Evolutionary conservation across 2,113 vertebrate species (phyloP).

Genomic region (Aramus guarauna): DNA sequence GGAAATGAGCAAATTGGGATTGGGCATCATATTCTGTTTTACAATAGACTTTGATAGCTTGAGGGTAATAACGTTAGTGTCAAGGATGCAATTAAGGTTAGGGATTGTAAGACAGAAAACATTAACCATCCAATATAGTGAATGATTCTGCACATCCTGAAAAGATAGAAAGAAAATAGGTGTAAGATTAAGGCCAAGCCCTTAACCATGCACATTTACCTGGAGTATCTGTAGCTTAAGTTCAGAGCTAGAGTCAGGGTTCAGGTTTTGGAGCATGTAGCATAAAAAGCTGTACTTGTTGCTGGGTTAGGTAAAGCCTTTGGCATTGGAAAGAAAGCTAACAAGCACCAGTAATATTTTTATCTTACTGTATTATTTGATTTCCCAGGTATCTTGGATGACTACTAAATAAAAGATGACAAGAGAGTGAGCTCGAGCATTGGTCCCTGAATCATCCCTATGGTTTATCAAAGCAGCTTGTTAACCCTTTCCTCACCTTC

Average conservation of each 20-base stretch:
- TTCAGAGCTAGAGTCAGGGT: background rate
- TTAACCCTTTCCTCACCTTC: background rate
- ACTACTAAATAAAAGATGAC: background rate
- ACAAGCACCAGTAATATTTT: background rate
- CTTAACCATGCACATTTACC: background rate
- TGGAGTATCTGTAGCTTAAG: background rate
- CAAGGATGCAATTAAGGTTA: background rate
- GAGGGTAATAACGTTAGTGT: background rate
- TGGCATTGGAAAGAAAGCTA: background rate
- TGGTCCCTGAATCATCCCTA: background rate
- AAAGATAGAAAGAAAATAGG: background rate
- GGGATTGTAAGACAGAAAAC: background rate
- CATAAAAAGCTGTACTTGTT: background rate
- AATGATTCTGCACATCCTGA: background rate
- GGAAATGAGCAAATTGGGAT: background rate
- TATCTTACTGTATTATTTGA: background rate
- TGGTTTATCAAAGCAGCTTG: background rate
- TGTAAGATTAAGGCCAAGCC: background rate
- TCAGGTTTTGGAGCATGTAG: background rate
- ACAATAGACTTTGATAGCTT: background rate
- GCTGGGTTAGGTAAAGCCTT: background rate
- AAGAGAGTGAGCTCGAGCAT: background rate
- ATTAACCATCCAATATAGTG: background rate
- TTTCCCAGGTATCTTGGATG: background rate
- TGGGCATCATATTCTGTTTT: background rate